Base-by-base conservation (phyloP, 2,888 invertebrate genomes). In the Phrixothrix hirtus region DNA sequence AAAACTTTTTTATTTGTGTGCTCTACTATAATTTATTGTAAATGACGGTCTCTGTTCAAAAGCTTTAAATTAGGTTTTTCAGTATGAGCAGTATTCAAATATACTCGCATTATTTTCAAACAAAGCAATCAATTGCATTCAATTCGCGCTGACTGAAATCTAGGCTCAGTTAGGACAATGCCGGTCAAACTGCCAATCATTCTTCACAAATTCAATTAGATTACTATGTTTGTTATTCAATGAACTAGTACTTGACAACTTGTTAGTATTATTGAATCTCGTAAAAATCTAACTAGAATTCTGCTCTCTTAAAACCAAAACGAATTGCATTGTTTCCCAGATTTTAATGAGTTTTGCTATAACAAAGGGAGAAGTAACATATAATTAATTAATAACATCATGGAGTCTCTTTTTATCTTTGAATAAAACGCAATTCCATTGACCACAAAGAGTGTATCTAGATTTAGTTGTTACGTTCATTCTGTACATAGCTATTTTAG, bases 111-210 rank as follows among this genome's bases (percentile, higher is more conserved):
- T 52, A 52, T 46, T 43, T 47, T 47, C 35, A 42, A 41, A 52
- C 42, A 46, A 46, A 34, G 31, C 52, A 46, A 52, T 52, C 46
- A 52, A 46, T 52, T 17, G 42, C 21, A 37, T 46, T 52, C 52
- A 52, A 36, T 46, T 52, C 46, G 27, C 12, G 42, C 42, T 43
- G 52, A 47, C 46, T 42, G 42, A 35, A 52, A 46, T 36, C 46
- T 39, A 36, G 37, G 11, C 21, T 32, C 25, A 15, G 14, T 13
- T 2, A 32, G 44, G 46, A 52, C 52, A 52, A 52, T 47, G 42
- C 35, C 52, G 41, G 46, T 52, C 46, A 52, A 52, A 31, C 46
- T 52, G 52, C 42, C 52, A 52, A 52, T 52, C 52, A 52, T 42
- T 37, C 45, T 11, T 26, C 11, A 34, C 36, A 46, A 46, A 52